Conservation (phyloP, 2,113 vertebrate species). For the Ranitomeya imitator region DNA sequence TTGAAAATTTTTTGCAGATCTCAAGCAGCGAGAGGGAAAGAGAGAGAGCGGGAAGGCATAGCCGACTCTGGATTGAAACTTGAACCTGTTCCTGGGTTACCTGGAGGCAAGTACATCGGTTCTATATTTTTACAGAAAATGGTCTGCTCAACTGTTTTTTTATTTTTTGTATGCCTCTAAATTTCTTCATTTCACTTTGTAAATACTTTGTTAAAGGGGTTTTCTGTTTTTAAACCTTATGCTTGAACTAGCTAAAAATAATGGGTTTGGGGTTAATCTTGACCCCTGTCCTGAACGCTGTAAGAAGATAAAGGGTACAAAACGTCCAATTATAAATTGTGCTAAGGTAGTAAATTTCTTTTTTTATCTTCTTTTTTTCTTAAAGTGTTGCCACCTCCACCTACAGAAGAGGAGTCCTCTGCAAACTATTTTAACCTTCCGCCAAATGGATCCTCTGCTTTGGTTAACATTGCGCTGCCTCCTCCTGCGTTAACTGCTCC, state of each 20-base stretch:
- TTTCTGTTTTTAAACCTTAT: too few species aligned
- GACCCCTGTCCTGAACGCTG: too few species aligned
- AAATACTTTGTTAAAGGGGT: too few species aligned
- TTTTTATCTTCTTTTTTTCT: neutral
- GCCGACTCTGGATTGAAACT: conserved; percentile 89
- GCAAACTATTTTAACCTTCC: conserved; percentile 95
- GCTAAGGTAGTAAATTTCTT: neutral
- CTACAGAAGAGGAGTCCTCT: conserved; percentile 87
- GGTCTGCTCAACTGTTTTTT: too few species aligned
- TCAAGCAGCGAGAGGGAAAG: conserved; percentile 91
- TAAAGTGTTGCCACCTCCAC: conserved; percentile 86
- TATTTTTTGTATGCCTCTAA: too few species aligned
- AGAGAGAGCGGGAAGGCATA: conserved; percentile 85
- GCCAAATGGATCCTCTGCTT: conserved; percentile 81
- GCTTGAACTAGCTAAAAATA: too few species aligned
- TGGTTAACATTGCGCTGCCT: conserved; percentile 89
- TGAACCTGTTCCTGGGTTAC: conserved; percentile 92
- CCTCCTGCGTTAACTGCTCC: conserved; percentile 88
- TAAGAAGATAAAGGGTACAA: too few species aligned
- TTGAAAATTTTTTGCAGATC: conserved; percentile 72
- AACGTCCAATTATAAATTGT: neutral
- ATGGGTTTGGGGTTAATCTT: too few species aligned
- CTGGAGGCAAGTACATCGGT: conserved; percentile 76
- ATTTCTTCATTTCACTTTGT: too few species aligned
- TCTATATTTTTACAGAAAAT: too few species aligned